Evolutionary conservation across 1,140 invertebrate genomes (phyloP), one percentile per base, ranked within the genome.

Genomic region (Argopecten irradians): DNA sequence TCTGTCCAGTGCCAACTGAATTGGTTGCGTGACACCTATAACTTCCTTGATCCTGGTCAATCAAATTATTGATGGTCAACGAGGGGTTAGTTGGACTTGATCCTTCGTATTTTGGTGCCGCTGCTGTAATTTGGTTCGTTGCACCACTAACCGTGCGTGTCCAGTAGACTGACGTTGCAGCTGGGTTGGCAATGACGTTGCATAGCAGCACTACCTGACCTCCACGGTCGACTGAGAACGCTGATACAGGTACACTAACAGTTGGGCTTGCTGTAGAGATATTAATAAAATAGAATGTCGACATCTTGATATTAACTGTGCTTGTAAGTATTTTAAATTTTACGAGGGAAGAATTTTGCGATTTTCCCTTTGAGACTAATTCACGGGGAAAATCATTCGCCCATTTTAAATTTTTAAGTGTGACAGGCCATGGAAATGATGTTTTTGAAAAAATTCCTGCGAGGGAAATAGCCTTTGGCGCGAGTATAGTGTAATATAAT

Each of bases 1-100:
- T 34, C 43, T 22, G 28, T 16, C 34, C n/a, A 34, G 34, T 39
- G 22, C 55, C 43, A 33, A 82, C 55, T n/a, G 34, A n/a, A 36
- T 87, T 87, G 9, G 86, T 82, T 28, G 86, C 86, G n/a, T 82
- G 41, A 82, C 86, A 87, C 13, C 39, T 82, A 82, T 87, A 87
- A 1, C 33, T 87, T 82, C 86, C 86, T 82, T 87, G 55, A 82
- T 87, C 86, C 34, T 14, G 14, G 0, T 9, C 9, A 3, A 32
- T 28, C 35, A 82, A 34, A 32, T 82, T 82, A 19, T 87, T 82
- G n/a, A 87, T 82, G n/a, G 86, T 87, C 35, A 87, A 39, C 0
- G 86, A 87, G 0, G 86, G 71, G 13, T 41, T n/a, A 28, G 22
- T 22, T 34, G 34, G 35, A 3, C 28, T 34, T 13, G 86, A 87